Percentiles rank a stretch among this genome's conserved stretches.
Conservation (phyloP, 92 coral and sea anemone genomes). For the Hydrozoanthus gracilis region DNA sequence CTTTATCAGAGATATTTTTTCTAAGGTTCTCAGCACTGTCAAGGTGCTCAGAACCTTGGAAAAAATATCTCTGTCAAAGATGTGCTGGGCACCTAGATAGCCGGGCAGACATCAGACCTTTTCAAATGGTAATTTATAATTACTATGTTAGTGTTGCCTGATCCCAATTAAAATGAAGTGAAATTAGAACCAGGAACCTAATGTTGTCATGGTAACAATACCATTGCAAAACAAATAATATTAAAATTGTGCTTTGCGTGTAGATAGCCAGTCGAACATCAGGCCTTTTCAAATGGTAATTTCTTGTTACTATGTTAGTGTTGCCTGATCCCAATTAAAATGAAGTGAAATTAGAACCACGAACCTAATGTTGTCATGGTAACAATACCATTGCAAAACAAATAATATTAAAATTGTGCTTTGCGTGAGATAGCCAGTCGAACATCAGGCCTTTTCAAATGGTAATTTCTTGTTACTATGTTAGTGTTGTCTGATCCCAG, state of each 20-base stretch:
- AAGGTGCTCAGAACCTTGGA: background rate
- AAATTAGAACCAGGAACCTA: no score
- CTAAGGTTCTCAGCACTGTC: background rate
- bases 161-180: no score
- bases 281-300: background rate
- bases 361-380: no score
- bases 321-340: background rate
- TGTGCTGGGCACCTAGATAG: conserved; percentile 8
- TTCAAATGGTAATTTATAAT: background rate
- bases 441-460: conserved; percentile 24
- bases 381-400: background rate
- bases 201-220: no score
- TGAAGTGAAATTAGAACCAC: no score
- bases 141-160: background rate
- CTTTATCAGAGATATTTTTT: background rate
- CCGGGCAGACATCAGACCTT: background rate
- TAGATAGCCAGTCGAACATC: conserved; percentile 17
- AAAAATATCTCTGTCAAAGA: background rate
- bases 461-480: background rate
- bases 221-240: background rate
- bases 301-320: background rate
- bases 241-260: background rate
- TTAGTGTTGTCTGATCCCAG: background rate
- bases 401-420: conserved; percentile 13
- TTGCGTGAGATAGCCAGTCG: conserved; percentile 14